Percentiles rank a stretch among this genome's conserved stretches.
phyloP scores from a whole-genome alignment of 53 echinoderm and acorn worm genomes.

The Temnopleurus reevesii region DNA sequence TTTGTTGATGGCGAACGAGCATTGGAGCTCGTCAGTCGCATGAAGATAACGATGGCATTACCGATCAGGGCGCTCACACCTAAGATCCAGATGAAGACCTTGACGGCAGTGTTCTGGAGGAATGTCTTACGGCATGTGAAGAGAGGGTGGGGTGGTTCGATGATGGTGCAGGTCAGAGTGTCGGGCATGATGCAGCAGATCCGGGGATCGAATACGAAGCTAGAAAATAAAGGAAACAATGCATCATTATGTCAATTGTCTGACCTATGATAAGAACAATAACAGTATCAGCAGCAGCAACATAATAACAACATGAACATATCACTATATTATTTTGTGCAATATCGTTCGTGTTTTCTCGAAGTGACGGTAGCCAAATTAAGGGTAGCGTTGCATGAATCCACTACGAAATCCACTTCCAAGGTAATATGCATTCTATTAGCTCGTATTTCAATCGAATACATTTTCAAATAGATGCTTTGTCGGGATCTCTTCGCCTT shows the following conservation, averaged over 20 bases:
- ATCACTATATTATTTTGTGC: no score
- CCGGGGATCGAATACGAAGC: constrained; percentile 68
- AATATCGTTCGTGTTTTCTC: no score
- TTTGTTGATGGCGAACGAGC: constrained; percentile 40
- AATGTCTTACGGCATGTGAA: constrained; percentile 68
- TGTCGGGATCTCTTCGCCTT: no score
- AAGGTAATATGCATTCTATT: no score
- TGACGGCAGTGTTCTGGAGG: constrained; percentile 66
- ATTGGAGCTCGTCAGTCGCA: constrained; percentile 57
- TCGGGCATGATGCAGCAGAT: constrained; percentile 68
- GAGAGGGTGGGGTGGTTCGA: constrained; percentile 65
- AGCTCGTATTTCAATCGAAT: no score
- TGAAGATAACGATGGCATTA: constrained; percentile 70
- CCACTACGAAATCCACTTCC: no score
- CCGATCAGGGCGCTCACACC: constrained; percentile 75
- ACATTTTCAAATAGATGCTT: no score
- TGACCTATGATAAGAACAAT: no score
- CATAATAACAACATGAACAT: no score
- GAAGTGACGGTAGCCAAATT: no score
- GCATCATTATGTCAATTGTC: background rate
- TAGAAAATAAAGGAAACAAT: background rate
- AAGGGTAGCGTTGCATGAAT: no score
- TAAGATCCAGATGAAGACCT: constrained; percentile 78
- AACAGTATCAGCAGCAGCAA: no score
- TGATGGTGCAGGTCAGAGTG: constrained; percentile 33